phyloP scores from a whole-genome alignment of 1,140 invertebrate species.

The Drosophila baimaii region DNA sequence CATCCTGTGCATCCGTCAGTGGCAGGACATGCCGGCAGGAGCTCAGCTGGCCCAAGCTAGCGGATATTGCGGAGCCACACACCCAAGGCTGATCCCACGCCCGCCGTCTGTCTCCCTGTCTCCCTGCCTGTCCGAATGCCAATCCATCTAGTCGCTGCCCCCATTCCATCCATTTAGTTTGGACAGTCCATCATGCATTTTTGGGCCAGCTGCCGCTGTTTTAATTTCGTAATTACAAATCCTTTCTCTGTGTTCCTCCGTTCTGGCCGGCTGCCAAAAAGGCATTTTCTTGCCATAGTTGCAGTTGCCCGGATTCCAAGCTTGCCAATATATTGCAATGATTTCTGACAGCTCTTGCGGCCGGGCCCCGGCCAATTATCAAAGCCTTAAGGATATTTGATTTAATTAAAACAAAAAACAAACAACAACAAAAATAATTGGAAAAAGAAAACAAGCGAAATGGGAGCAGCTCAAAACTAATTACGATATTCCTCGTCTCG shows the following conservation, averaged over 20 bases:
- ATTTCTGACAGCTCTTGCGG: conserved; percentile 70
- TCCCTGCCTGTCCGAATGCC: conserved; percentile 50
- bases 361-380: conserved; percentile 53
- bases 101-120: conserved; percentile 12
- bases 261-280: conserved; percentile 59
- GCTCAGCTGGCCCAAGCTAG: conserved; percentile 47
- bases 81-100: conserved; percentile 34
- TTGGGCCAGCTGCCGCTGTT: conserved; percentile 71
- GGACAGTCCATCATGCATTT: conserved; percentile 74
- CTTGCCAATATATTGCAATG: conserved; percentile 75
- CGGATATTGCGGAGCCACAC: conserved; percentile 35
- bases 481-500: conserved; percentile 39
- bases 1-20: conserved; percentile 65
- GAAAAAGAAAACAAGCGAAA: neutral
- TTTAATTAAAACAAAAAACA: conserved; percentile 61
- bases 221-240: conserved; percentile 81
- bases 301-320: conserved; percentile 15
- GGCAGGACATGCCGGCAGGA: conserved; percentile 49
- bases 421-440: neutral
- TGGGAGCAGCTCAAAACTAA: conserved; percentile 43
- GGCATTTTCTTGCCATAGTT: conserved; percentile 20
- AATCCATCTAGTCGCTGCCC: conserved; percentile 33
- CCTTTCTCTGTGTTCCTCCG: conserved; percentile 33
- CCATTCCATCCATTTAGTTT: conserved; percentile 71
- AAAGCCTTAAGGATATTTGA: conserved; percentile 54